Percentiles rank a stretch among this genome's conserved stretches.
Evolutionary conservation across 2,888 invertebrate species (phyloP).

Genomic region (Stenchaetothrips biformis): DNA sequence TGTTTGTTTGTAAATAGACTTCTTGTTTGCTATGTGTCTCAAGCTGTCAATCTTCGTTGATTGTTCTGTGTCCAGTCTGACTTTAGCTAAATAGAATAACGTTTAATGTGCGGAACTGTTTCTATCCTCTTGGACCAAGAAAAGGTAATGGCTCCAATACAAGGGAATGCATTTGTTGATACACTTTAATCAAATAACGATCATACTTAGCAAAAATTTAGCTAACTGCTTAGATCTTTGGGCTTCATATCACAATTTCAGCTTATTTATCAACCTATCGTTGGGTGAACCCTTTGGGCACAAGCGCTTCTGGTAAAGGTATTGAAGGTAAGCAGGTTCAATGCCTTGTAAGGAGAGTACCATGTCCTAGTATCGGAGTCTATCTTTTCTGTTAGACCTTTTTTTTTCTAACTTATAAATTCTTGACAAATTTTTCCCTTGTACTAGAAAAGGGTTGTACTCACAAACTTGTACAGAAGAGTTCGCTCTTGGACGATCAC

Average conservation of each 20-base stretch:
- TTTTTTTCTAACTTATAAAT: neutral
- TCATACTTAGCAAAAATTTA: too few relatives aligned
- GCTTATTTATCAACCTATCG: too few relatives aligned
- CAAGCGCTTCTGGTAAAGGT: too few relatives aligned
- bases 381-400: neutral
- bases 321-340: too few relatives aligned
- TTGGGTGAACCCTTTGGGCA: too few relatives aligned
- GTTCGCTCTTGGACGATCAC: neutral
- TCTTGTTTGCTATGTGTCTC: conserved; percentile 2
- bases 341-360: neutral
- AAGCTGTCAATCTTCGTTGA: neutral
- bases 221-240: too few relatives aligned
- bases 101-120: conserved; percentile 5
- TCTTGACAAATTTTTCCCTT: neutral
- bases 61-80: neutral
- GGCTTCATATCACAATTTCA: too few relatives aligned
- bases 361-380: conserved; percentile 1
- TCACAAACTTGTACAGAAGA: neutral
- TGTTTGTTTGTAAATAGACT: neutral
- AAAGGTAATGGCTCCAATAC: conserved; percentile 17
- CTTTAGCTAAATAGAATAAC: neutral
- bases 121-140: conserved; percentile 23
- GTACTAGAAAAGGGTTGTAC: neutral
- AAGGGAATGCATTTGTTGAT: neutral
- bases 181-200: too few relatives aligned